phyloP scores from a whole-genome alignment of 2,797 vertebrate genomes.

The Pelodytes ibericus region DNA sequence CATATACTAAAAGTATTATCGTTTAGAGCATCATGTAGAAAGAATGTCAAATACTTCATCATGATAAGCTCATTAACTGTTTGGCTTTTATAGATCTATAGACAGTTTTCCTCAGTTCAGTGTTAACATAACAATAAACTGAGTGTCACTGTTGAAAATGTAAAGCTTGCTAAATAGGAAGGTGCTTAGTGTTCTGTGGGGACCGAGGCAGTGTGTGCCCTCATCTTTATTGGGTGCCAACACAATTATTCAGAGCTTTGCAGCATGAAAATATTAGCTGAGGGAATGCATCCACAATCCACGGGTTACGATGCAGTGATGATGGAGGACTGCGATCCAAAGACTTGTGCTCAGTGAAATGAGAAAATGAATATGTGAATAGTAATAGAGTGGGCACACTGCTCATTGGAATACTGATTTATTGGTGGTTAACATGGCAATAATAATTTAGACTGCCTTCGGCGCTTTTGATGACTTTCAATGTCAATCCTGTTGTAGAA shows the following conservation, averaged over 20 bases:
- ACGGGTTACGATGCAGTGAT: slow-evolving; percentile 45
- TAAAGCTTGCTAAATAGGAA: slow-evolving; percentile 8
- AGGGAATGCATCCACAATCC: slow-evolving; percentile 48
- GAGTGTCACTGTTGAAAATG: slow-evolving; percentile 30
- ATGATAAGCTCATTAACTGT: too few species aligned
- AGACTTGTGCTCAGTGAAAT: slow-evolving; percentile 52
- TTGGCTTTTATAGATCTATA: too few species aligned
- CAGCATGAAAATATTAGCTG: slow-evolving; percentile 45
- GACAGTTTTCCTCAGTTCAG: too few species aligned
- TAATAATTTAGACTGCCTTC: slow-evolving; percentile 52
- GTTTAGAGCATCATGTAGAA: too few species aligned
- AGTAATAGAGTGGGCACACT: slow-evolving; percentile 51
- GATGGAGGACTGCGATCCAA: slow-evolving; percentile 54
- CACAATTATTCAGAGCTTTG: slow-evolving; percentile 46
- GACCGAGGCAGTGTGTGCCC: slow-evolving; percentile 30
- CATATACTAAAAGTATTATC: too few species aligned
- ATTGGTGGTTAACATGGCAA: slow-evolving; percentile 56
- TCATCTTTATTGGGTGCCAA: slow-evolving; percentile 31
- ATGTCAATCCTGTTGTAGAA: slow-evolving; percentile 44
- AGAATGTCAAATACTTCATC: too few species aligned
- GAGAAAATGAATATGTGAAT: slow-evolving; percentile 56
- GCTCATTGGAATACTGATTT: slow-evolving; percentile 53
- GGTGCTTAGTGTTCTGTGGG: slow-evolving; percentile 27
- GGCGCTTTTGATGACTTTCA: slow-evolving; percentile 39
- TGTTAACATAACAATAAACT: too few species aligned